Conservation (phyloP, 2,888 invertebrate species). For the Apamea anceps region DNA sequence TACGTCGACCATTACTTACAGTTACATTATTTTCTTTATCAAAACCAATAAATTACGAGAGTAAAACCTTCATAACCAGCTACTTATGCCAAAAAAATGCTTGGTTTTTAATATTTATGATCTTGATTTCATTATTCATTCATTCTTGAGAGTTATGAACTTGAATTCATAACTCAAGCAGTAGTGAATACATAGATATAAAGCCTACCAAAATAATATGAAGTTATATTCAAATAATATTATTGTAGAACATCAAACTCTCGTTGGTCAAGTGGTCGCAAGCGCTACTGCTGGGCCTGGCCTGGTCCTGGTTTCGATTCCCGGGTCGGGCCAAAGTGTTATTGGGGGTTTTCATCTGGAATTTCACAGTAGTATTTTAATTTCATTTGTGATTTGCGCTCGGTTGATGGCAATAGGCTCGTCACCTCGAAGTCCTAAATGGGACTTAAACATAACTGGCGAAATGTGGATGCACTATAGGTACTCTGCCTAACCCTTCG, state of each 20-base stretch:
- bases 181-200: background rate
- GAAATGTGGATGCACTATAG: background rate
- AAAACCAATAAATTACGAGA: conserved; percentile 21
- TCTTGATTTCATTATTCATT: conserved; percentile 13
- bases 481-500: background rate
- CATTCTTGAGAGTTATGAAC: conserved; percentile 17
- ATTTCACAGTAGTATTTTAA: background rate
- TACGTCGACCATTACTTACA: background rate
- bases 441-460: background rate
- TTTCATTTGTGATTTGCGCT: background rate
- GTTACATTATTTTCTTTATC: conserved; percentile 6
- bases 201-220: background rate
- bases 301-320: background rate
- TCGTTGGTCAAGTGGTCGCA: background rate
- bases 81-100: conserved; percentile 3
- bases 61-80: background rate
- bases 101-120: conserved; percentile 25
- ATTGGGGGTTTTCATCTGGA: background rate
- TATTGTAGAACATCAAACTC: background rate
- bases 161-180: conserved; percentile 4
- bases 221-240: background rate
- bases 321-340: background rate
- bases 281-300: background rate
- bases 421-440: background rate
- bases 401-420: background rate